Conservation (phyloP, 2,797 vertebrate genomes). For the Dendrocincla fuliginosa region DNA sequence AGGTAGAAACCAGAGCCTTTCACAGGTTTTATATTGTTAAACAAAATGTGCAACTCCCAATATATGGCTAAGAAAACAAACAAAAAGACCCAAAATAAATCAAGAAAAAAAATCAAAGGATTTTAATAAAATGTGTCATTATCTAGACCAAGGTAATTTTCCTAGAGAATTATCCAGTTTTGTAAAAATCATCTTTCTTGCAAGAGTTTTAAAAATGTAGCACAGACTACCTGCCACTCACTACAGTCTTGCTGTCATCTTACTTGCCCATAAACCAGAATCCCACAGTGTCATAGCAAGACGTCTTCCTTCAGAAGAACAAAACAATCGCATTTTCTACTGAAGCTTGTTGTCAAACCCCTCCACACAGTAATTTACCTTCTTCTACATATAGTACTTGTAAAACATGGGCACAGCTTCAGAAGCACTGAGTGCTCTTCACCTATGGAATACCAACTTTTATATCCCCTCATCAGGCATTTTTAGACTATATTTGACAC, state of each 20-base stretch:
- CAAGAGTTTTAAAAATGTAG: neutral
- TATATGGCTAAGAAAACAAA: neutral
- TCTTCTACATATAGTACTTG: neutral
- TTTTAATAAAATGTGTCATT: neutral
- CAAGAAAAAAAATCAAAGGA: neutral
- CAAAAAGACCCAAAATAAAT: neutral
- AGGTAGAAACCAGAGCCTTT: neutral
- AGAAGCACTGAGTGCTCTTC: neutral
- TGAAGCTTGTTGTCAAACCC: neutral
- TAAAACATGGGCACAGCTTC: neutral
- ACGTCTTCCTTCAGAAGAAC: neutral
- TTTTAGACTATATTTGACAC: neutral
- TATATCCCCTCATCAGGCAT: neutral
- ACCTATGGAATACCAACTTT: neutral
- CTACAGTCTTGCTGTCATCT: neutral
- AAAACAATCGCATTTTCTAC: neutral
- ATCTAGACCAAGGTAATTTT: neutral
- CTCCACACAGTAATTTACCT: neutral
- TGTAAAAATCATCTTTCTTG: neutral
- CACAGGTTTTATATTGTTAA: neutral
- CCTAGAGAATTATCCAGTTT: neutral
- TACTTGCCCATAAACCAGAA: neutral
- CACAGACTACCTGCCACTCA: neutral
- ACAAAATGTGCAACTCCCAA: neutral
- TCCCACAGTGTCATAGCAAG: neutral